Percentiles rank a stretch among this genome's conserved stretches.
Conservation (phyloP, 2,888 invertebrate genomes). For the Opisthograptis luteolata region DNA sequence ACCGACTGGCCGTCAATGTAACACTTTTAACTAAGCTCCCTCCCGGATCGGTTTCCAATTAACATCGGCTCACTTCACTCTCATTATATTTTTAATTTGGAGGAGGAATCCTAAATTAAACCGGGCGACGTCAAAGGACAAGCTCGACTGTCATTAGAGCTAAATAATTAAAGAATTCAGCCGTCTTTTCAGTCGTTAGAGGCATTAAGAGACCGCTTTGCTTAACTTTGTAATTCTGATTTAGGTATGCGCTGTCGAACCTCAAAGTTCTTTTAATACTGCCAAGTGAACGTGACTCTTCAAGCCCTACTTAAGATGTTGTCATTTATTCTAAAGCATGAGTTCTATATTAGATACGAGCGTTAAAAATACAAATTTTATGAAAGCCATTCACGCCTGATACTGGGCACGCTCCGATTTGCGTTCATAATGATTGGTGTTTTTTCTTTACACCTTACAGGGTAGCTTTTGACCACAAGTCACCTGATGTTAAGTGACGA, state of each 20-base stretch:
- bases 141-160: slow-evolving; percentile 78
- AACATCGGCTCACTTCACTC: slow-evolving; percentile 77
- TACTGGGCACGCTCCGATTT: too few species aligned
- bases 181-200: slow-evolving; percentile 78
- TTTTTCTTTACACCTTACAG: too few species aligned
- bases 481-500: too few species aligned
- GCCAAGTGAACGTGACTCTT: slow-evolving; percentile 40
- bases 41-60: slow-evolving; percentile 83
- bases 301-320: slow-evolving; percentile 8
- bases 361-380: too few species aligned
- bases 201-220: slow-evolving; percentile 72
- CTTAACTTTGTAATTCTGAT: slow-evolving; percentile 73
- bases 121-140: slow-evolving; percentile 81
- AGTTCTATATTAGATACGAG: background rate
- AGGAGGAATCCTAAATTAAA: slow-evolving; percentile 82
- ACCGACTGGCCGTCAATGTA: slow-evolving; percentile 43
- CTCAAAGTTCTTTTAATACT: slow-evolving; percentile 53
- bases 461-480: too few species aligned
- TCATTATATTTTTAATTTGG: slow-evolving; percentile 85
- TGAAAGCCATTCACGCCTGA: too few species aligned
- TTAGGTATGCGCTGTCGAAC: slow-evolving; percentile 51
- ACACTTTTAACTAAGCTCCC: slow-evolving; percentile 60
- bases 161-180: slow-evolving; percentile 84
- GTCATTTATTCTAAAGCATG: slow-evolving; percentile 13
- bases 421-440: too few species aligned